phyloP scores from a whole-genome alignment of 2,888 invertebrate genomes.

The Buathra laborator region DNA sequence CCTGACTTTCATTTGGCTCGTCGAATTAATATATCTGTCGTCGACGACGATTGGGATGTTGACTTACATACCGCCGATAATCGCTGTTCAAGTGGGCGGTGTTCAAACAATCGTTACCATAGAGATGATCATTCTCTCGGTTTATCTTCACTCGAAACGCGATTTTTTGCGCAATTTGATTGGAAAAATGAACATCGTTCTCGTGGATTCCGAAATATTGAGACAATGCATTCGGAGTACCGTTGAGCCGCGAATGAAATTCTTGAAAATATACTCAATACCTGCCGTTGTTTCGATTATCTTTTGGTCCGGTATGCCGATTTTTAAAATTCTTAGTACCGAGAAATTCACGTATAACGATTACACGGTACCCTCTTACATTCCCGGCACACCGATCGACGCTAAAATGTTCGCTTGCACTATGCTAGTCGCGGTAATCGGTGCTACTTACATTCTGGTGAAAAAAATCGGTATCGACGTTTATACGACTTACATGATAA shows the following conservation, averaged over 20 bases:
- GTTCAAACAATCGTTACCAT: conserved; percentile 56
- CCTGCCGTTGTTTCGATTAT: conserved; percentile 29
- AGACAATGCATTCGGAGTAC: conserved; percentile 38
- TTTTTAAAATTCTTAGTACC: conserved; percentile 60
- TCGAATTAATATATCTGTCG: conserved; percentile 45
- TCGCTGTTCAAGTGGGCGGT: conserved; percentile 66
- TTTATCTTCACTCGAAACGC: conserved; percentile 66
- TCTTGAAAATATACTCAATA: conserved; percentile 70
- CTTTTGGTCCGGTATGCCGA: conserved; percentile 65
- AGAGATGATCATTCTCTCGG: conserved; percentile 65
- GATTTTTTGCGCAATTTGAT: conserved; percentile 68
- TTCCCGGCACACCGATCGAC: conserved; percentile 68
- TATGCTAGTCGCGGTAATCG: conserved; percentile 54
- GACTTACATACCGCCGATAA: conserved; percentile 51
- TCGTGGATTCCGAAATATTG: conserved; percentile 63
- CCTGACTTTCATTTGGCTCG: conserved; percentile 60
- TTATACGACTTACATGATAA: conserved; percentile 72
- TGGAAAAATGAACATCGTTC: conserved; percentile 63
- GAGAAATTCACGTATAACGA: conserved; percentile 69
- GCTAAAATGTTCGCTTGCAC: conserved; percentile 59
- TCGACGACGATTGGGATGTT: conserved; percentile 50
- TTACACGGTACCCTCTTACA: conserved; percentile 68
- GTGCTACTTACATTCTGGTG: conserved; percentile 35
- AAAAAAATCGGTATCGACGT: conserved; percentile 73
- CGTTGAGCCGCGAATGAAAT: conserved; percentile 66